Percentiles rank a stretch among this genome's conserved stretches.
Evolutionary conservation across 2,113 vertebrate genomes (phyloP).

Genomic region (Ammodytes dubius): DNA sequence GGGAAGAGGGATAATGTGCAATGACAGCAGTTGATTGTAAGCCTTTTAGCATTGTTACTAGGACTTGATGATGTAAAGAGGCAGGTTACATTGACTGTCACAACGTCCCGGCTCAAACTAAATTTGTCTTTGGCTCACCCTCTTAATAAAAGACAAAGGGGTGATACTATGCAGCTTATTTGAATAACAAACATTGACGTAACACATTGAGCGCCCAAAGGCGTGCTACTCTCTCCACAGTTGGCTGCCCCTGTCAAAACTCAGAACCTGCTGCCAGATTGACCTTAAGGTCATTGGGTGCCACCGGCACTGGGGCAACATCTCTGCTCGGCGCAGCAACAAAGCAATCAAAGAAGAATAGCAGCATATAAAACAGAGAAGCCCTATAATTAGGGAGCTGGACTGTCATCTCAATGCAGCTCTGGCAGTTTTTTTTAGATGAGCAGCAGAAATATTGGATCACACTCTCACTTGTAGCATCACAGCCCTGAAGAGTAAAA

Average conservation of each 20-base stretch:
- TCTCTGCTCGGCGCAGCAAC: slow-evolving; percentile 58
- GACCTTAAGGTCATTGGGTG: slow-evolving; percentile 79
- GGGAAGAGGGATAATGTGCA: slow-evolving; percentile 61
- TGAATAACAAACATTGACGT: slow-evolving; percentile 79
- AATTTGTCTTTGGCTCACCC: slow-evolving; percentile 73
- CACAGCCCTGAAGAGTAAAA: slow-evolving; percentile 31
- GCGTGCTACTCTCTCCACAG: slow-evolving; percentile 73
- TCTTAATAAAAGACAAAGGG: slow-evolving; percentile 77
- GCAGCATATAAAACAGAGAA: slow-evolving; percentile 44
- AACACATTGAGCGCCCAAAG: slow-evolving; percentile 66
- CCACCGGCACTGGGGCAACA: slow-evolving; percentile 65
- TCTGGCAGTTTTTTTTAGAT: slow-evolving; percentile 15
- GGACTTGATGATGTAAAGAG: slow-evolving; percentile 66
- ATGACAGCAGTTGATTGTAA: slow-evolving; percentile 72
- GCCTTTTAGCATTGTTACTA: slow-evolving; percentile 73
- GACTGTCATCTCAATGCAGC: slow-evolving; percentile 26
- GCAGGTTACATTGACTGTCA: slow-evolving; percentile 67
- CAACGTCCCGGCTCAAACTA: slow-evolving; percentile 58
- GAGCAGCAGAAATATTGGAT: slow-evolving; percentile 9
- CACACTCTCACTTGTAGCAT: not conserved
- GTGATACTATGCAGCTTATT: slow-evolving; percentile 71
- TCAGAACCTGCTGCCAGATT: slow-evolving; percentile 81
- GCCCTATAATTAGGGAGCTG: slow-evolving; percentile 45
- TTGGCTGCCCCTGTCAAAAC: slow-evolving; percentile 82
- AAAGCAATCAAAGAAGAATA: slow-evolving; percentile 53